Percentiles rank a stretch among this genome's conserved stretches.
Evolutionary conservation across 2,888 invertebrate genomes (phyloP).

Genomic region (Rotaria sp.): DNA sequence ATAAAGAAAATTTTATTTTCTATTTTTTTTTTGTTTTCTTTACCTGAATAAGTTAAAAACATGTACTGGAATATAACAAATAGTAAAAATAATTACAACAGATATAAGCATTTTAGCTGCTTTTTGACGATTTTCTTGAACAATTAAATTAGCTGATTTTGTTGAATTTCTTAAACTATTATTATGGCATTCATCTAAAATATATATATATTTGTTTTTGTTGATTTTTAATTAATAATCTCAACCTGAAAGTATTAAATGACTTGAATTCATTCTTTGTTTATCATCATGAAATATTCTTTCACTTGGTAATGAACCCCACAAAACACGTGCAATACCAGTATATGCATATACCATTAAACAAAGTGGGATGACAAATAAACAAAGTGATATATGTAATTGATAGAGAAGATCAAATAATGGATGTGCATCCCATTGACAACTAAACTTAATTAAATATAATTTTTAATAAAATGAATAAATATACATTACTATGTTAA

Average conservation of each 20-base stretch:
- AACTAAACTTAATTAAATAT: background rate
- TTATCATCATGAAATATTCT: too few relatives aligned
- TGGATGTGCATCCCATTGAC: conserved; percentile 23
- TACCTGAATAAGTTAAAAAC: conserved; percentile 38
- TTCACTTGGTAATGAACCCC: conserved; percentile 30
- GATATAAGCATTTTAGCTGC: conserved; percentile 40
- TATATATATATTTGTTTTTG: too few relatives aligned
- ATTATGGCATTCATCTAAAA: background rate
- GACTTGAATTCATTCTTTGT: background rate
- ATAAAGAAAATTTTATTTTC: background rate
- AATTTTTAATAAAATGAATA: background rate
- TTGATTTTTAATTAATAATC: too few relatives aligned
- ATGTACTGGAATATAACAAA: conserved; percentile 40
- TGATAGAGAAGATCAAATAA: conserved; percentile 8
- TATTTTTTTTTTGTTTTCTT: background rate
- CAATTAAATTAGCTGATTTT: background rate
- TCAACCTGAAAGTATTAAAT: background rate
- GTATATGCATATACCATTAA: conserved; percentile 39
- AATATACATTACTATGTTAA: background rate
- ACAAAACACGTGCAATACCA: conserved; percentile 35
- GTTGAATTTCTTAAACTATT: background rate
- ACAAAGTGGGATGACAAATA: conserved; percentile 35
- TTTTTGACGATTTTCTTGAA: conserved; percentile 33
- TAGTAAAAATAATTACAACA: conserved; percentile 35
- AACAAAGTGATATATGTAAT: conserved; percentile 32